Evolutionary conservation across 1,140 invertebrate species (phyloP).

Genomic region (Papilio helenus): DNA sequence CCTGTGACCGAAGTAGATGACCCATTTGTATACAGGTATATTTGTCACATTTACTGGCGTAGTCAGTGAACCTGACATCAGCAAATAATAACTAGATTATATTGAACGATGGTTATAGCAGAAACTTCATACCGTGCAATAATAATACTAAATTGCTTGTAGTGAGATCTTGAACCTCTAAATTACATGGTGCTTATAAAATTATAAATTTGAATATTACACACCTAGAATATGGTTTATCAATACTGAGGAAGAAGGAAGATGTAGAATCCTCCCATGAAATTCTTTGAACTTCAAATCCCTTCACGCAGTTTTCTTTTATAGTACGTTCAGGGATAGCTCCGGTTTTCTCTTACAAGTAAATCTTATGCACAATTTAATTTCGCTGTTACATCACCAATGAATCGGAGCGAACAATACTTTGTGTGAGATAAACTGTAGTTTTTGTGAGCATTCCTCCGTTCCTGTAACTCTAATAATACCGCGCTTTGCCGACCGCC

Average conservation of each 20-base stretch:
- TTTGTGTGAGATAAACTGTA: conserved; percentile 12
- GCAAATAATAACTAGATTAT: not conserved
- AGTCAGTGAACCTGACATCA: conserved; percentile 2
- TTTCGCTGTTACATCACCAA: not conserved
- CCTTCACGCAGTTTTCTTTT: not conserved
- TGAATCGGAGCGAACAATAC: conserved; percentile 24
- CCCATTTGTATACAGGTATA: conserved; percentile 5
- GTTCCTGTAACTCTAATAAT: conserved; percentile 20
- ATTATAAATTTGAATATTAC: too few relatives aligned
- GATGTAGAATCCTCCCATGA: too few relatives aligned
- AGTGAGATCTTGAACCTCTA: too few relatives aligned
- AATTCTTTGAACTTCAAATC: too few relatives aligned
- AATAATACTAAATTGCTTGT: too few relatives aligned
- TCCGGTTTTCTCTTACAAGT: not conserved
- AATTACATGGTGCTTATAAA: too few relatives aligned
- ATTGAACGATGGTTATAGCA: not conserved
- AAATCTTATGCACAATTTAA: not conserved
- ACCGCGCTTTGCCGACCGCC: conserved; percentile 4
- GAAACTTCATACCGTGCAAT: not conserved
- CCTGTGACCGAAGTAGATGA: conserved; percentile 29
- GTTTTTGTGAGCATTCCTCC: conserved; percentile 20
- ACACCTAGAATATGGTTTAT: too few relatives aligned
- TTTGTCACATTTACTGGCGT: not conserved
- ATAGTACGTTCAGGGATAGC: not conserved
- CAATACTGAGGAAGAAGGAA: too few relatives aligned